Evolutionary conservation across 2,797 vertebrate species (phyloP).

Genomic region (Echiichthys vipera): DNA sequence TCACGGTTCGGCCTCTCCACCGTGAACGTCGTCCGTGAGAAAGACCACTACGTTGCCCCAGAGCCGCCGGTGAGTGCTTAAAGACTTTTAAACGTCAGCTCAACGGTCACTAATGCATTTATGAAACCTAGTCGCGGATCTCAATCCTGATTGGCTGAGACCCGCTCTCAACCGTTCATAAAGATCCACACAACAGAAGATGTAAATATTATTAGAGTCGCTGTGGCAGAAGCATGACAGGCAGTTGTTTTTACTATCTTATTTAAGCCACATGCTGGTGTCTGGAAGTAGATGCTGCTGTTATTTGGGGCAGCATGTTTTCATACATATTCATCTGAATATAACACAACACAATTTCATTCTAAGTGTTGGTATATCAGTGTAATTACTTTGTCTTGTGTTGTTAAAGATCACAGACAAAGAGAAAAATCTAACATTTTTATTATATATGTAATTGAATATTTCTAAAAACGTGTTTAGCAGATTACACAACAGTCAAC

Average conservation of each 20-base stretch:
- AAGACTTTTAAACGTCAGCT: background rate
- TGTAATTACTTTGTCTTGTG: background rate
- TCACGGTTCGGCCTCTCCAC: rapidly evolving
- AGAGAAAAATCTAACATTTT: background rate
- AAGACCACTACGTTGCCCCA: background rate
- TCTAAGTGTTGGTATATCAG: background rate
- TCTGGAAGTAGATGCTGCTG: background rate
- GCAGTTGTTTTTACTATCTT: background rate
- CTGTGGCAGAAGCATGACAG: background rate
- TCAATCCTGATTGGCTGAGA: constrained; percentile 29
- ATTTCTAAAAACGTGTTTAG: background rate
- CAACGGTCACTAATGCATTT: too few relatives aligned
- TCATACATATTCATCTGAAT: too few relatives aligned
- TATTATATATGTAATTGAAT: background rate
- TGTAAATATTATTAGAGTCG: background rate
- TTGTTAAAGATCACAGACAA: background rate
- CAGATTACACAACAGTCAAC: background rate
- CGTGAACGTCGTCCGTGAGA: background rate
- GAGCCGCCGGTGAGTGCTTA: constrained; percentile 53
- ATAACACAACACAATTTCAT: too few relatives aligned
- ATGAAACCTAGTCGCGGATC: background rate
- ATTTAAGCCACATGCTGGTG: background rate
- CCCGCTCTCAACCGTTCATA: background rate
- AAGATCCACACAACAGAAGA: background rate
- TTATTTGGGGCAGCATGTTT: too few relatives aligned